Percentiles rank a stretch among this genome's conserved stretches.
phyloP scores from a whole-genome alignment of 2,113 vertebrate species.

The Catharus bicknelli region DNA sequence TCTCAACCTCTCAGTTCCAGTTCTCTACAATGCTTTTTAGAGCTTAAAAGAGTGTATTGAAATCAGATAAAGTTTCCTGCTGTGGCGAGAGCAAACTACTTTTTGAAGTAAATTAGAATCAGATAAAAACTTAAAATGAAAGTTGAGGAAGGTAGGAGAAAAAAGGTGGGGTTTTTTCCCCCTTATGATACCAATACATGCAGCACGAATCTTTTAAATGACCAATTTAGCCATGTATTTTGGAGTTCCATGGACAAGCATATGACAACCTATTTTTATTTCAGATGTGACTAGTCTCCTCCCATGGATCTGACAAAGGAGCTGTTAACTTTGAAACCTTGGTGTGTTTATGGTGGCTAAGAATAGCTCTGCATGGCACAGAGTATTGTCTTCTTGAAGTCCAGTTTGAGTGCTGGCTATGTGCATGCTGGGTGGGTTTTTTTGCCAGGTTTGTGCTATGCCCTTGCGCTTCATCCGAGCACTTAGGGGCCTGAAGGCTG shows the following conservation, averaged over 20 bases:
- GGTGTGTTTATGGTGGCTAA: background rate
- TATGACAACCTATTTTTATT: slow-evolving; percentile 29
- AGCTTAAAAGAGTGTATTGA: background rate
- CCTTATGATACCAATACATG: background rate
- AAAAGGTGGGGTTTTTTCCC: background rate
- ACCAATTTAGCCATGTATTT: background rate
- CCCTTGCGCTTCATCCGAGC: background rate
- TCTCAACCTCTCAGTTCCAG: background rate
- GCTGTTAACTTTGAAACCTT: background rate
- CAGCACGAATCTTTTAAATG: background rate
- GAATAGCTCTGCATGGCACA: background rate
- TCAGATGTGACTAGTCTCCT: background rate
- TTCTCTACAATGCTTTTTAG: background rate
- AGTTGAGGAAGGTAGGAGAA: background rate
- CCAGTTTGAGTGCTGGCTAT: background rate
- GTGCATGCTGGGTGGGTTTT: background rate
- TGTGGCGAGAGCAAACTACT: background rate
- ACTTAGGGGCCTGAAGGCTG: background rate
- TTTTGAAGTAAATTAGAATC: background rate
- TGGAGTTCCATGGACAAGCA: background rate
- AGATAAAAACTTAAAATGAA: background rate
- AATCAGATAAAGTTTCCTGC: background rate
- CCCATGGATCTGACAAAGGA: slow-evolving; percentile 11
- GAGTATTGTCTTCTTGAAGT: background rate
- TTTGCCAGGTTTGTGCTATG: background rate